These are phyloP conservation scores for Trissolcus basalis DNA, from an alignment of 1,140 invertebrate genomes.

Conservation along the genomic window DNA sequence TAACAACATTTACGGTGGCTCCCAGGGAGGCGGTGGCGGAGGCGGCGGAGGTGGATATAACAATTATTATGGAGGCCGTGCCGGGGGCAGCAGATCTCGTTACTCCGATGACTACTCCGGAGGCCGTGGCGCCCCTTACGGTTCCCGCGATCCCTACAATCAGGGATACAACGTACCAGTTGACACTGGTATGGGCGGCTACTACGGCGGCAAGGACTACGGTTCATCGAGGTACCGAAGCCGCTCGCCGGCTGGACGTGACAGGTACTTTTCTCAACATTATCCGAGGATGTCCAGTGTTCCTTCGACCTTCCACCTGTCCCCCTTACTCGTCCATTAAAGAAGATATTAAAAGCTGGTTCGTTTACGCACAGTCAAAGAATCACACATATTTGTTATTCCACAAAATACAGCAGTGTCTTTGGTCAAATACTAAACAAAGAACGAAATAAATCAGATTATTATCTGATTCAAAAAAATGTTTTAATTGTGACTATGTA, in stretches of 20 bases:
- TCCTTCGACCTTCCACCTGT: neutral
- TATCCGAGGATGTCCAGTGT: constrained; percentile 24
- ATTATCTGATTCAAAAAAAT: no score
- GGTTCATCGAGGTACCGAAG: constrained; percentile 76
- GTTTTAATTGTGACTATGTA: no score
- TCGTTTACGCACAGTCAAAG: no score
- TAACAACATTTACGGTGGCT: constrained; percentile 70
- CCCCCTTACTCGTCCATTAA: neutral
- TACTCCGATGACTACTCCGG: constrained; percentile 69
- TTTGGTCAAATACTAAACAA: no score
- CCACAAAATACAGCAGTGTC: no score
- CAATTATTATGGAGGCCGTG: constrained; percentile 72
- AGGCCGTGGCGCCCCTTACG: constrained; percentile 68
- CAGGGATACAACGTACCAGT: constrained; percentile 69
- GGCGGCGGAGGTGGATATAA: constrained; percentile 66
- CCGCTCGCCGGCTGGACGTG: constrained; percentile 77
- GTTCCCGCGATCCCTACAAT: constrained; percentile 70
- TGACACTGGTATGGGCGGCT: constrained; percentile 68
- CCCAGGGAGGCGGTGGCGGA: constrained; percentile 72
- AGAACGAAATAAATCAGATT: no score
- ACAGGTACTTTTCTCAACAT: constrained; percentile 73
- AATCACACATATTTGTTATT: no score
- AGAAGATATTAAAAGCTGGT: no score
- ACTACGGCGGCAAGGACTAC: constrained; percentile 73
- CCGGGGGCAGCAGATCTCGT: constrained; percentile 66